Evolutionary conservation across 2,888 invertebrate genomes (phyloP).

Genomic region (Pediacus dermestoides): DNA sequence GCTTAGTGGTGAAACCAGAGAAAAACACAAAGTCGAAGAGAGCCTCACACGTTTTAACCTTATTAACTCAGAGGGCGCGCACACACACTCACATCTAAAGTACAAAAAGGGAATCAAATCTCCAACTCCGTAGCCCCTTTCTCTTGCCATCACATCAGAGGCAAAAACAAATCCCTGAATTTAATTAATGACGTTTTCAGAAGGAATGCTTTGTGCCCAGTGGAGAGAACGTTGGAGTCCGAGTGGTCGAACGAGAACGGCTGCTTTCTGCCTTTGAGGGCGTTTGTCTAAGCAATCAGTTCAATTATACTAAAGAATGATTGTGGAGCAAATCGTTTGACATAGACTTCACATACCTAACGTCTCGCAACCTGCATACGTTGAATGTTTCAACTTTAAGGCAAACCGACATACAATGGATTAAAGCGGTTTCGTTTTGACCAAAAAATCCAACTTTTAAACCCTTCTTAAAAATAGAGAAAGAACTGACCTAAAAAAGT

Average conservation of each 20-base stretch:
- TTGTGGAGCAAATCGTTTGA: slow-evolving; percentile 43
- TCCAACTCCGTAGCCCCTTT: no score
- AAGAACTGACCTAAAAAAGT: no score
- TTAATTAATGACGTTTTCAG: slow-evolving; percentile 51
- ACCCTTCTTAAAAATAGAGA: no score
- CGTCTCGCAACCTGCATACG: slow-evolving; percentile 9
- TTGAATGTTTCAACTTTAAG: no score
- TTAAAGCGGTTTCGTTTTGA: no score
- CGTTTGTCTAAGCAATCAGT: slow-evolving; percentile 51
- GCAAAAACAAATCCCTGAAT: slow-evolving; percentile 51
- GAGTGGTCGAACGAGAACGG: slow-evolving; percentile 28
- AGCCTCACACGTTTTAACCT: slow-evolving; percentile 43
- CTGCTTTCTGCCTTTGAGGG: slow-evolving; percentile 41
- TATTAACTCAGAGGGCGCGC: slow-evolving; percentile 38
- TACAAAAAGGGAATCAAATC: slow-evolving; percentile 48
- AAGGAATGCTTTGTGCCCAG: slow-evolving; percentile 48
- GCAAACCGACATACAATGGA: no score
- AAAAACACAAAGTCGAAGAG: slow-evolving; percentile 35
- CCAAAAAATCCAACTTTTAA: no score
- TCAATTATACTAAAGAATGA: slow-evolving; percentile 48
- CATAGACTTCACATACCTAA: slow-evolving; percentile 40
- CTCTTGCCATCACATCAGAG: no score
- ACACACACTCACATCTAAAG: slow-evolving; percentile 28
- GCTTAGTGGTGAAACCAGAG: slow-evolving; percentile 35
- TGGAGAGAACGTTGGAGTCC: slow-evolving; percentile 16